Conservation (phyloP, 1,140 invertebrate genomes). For the Pantala flavescens region DNA sequence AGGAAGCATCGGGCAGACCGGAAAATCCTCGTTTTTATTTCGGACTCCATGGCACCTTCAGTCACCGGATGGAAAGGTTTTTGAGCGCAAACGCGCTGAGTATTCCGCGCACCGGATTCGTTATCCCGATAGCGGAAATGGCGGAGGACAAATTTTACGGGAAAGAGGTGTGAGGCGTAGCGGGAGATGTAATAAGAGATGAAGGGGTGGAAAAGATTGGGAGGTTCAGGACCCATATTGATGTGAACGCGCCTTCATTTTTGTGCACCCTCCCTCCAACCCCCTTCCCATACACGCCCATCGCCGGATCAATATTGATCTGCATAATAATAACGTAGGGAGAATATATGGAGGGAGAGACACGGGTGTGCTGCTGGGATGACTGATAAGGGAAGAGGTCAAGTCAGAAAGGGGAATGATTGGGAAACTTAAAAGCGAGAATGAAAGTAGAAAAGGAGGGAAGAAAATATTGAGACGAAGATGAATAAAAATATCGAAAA, state of each 20-base stretch:
- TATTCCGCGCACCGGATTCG: background rate
- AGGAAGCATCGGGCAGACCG: background rate
- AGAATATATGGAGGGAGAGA: background rate
- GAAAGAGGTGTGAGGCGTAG: background rate
- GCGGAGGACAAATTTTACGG: background rate
- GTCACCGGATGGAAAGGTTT: background rate
- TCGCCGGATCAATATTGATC: slow-evolving; percentile 8
- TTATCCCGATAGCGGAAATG: background rate
- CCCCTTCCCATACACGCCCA: slow-evolving; percentile 5
- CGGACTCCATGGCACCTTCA: no score
- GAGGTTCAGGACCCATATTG: background rate
- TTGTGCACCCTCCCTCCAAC: background rate
- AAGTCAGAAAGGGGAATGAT: slow-evolving; percentile 4
- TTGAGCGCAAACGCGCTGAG: background rate
- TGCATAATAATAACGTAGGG: slow-evolving; percentile 6
- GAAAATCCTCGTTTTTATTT: background rate
- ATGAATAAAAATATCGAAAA: background rate
- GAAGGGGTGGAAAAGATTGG: background rate
- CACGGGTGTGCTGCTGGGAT: slow-evolving; percentile 1
- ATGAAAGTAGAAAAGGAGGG: background rate
- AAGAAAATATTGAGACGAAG: background rate
- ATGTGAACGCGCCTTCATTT: slow-evolving; percentile 5
- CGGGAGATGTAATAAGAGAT: background rate
- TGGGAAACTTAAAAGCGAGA: background rate
- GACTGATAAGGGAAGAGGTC: slow-evolving; percentile 4